These are phyloP conservation scores for Bimastos eiseni DNA, from an alignment of 2,888 invertebrate genomes.

Conservation along the genomic window DNA sequence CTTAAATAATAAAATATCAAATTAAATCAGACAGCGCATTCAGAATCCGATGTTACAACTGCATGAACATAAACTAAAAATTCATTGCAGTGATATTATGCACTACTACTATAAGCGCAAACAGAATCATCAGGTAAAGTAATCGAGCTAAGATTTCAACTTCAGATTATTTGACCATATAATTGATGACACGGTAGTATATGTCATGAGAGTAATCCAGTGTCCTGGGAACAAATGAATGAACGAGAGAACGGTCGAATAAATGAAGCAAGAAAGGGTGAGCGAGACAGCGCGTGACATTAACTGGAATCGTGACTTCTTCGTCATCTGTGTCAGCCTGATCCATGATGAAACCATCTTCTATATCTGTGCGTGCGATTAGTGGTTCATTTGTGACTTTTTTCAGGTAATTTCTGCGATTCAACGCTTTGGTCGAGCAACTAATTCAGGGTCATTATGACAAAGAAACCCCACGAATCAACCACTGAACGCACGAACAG, in stretches of 20 bases:
- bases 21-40: neutral
- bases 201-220: neutral
- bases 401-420: neutral
- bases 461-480: neutral
- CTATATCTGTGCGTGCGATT: too few species aligned
- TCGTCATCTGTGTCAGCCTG: too few species aligned
- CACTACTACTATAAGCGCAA: too few species aligned
- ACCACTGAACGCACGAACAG: neutral
- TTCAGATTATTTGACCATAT: too few species aligned
- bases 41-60: neutral
- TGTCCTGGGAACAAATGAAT: neutral
- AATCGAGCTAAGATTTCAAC: too few species aligned
- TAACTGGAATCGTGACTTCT: neutral
- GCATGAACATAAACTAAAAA: too few species aligned
- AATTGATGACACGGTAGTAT: too few species aligned
- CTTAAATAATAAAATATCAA: neutral
- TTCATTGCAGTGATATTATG: too few species aligned
- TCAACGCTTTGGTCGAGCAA: neutral
- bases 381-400: too few species aligned
- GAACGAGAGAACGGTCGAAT: neutral
- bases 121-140: too few species aligned
- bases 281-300: neutral
- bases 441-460: neutral
- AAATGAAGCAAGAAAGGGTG: neutral
- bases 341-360: too few species aligned